Evolutionary conservation across 2,888 invertebrate genomes (phyloP).

Genomic region (Blastobasis lacticolella): DNA sequence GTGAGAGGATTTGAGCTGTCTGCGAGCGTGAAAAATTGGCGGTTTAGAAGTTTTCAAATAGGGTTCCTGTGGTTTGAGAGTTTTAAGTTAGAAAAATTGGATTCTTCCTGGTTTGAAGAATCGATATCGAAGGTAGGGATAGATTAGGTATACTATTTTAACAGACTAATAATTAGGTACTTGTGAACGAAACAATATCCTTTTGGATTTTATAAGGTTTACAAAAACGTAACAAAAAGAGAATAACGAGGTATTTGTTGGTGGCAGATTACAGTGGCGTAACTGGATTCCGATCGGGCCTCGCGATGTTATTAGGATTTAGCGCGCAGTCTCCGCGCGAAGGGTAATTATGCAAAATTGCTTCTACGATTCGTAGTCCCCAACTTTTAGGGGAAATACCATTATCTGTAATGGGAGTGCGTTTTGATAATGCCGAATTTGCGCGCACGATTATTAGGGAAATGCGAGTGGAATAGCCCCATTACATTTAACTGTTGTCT

Average conservation of each 20-base stretch:
- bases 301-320: conserved; percentile 65
- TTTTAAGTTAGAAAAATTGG: too few relatives aligned
- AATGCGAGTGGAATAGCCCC: conserved; percentile 39
- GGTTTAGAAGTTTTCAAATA: too few relatives aligned
- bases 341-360: conserved; percentile 72
- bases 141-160: too few relatives aligned
- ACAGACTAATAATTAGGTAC: too few relatives aligned
- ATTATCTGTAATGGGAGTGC: conserved; percentile 67
- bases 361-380: conserved; percentile 65
- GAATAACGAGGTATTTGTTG: conserved; percentile 52
- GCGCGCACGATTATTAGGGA: conserved; percentile 59
- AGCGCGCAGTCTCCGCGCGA: conserved; percentile 47
- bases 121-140: too few relatives aligned
- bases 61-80: too few relatives aligned
- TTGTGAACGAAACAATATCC: too few relatives aligned
- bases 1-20: conserved; percentile 65
- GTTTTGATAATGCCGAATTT: conserved; percentile 68
- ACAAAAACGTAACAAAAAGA: conserved; percentile 22
- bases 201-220: too few relatives aligned
- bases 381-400: conserved; percentile 66
- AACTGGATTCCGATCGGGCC: conserved; percentile 66
- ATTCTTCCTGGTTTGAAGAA: too few relatives aligned
- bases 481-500: conserved; percentile 44
- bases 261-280: conserved; percentile 54
- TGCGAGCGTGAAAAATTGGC: conserved; percentile 19